Conservation (phyloP, 2,797 vertebrate species). For the Anomalospiza imberbis region DNA sequence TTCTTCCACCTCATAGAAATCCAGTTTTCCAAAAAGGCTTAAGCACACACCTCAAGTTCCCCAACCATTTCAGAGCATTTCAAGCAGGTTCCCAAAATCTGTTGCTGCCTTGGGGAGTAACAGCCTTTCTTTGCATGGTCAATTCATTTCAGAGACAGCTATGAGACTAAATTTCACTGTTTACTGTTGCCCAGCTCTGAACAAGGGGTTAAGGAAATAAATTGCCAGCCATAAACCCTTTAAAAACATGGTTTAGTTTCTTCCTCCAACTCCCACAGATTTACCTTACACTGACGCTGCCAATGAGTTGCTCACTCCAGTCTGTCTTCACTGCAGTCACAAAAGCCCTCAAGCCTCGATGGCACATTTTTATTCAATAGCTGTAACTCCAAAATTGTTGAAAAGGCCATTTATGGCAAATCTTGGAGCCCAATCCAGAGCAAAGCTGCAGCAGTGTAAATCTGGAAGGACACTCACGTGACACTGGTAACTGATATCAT, state of each 20-base stretch:
- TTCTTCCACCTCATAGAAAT: background rate
- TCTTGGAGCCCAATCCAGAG: background rate
- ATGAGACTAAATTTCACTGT: background rate
- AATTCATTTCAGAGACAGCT: constrained; percentile 22
- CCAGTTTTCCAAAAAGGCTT: background rate
- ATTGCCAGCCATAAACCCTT: constrained; percentile 9
- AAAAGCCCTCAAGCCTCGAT: background rate
- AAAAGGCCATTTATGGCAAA: background rate
- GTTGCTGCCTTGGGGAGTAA: background rate
- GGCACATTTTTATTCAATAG: background rate
- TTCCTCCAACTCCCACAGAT: background rate
- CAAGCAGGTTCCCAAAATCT: background rate
- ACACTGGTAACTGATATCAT: constrained; percentile 29
- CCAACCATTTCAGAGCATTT: background rate
- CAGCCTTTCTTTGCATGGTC: background rate
- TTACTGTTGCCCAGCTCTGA: background rate
- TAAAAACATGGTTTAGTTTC: background rate
- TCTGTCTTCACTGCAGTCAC: background rate
- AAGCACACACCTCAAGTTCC: background rate
- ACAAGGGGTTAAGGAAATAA: constrained; percentile 26
- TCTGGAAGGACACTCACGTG: background rate
- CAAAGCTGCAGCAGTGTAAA: background rate
- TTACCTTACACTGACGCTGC: background rate
- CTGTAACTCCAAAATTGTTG: background rate
- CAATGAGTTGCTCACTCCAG: background rate